Percentiles rank a stretch among this genome's conserved stretches.
These are phyloP conservation scores for Lypha dubia DNA, from an alignment of 2,888 invertebrate genomes.

Conservation along the genomic window DNA sequence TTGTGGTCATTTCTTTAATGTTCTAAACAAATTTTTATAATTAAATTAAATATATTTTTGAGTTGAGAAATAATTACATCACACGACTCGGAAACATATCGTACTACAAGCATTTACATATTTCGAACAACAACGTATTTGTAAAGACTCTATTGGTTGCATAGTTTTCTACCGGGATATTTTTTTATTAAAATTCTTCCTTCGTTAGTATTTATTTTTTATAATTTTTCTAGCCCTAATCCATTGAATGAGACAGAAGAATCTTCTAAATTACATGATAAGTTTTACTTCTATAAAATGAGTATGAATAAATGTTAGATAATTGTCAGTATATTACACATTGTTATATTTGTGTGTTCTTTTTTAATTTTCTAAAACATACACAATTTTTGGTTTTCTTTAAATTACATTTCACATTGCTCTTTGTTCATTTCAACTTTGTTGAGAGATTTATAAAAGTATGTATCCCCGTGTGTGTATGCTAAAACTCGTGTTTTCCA, in stretches of 20 bases:
- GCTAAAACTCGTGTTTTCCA: not conserved
- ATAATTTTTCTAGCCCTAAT: not conserved
- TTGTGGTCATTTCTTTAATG: no score
- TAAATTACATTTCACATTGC: slow-evolving; percentile 12
- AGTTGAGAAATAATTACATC: no score
- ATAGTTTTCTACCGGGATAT: no score
- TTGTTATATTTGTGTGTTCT: slow-evolving; percentile 3
- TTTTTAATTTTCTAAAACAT: slow-evolving; percentile 4
- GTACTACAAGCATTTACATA: no score
- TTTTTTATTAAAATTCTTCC: no score
- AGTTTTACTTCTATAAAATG: not conserved
- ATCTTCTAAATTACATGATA: not conserved
- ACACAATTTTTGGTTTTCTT: not conserved
- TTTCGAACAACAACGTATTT: no score
- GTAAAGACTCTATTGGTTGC: no score
- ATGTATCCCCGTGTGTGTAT: no score
- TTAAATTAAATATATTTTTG: no score
- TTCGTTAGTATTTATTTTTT: not conserved
- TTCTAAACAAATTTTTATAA: no score
- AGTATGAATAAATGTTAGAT: not conserved
- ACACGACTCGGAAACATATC: no score
- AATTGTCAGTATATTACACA: slow-evolving; percentile 16
- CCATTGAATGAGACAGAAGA: not conserved
- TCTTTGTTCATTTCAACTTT: slow-evolving; percentile 26
- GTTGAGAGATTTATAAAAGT: slow-evolving; percentile 12